Conservation (phyloP, 2,113 vertebrate genomes). For the Rhineura floridana region DNA sequence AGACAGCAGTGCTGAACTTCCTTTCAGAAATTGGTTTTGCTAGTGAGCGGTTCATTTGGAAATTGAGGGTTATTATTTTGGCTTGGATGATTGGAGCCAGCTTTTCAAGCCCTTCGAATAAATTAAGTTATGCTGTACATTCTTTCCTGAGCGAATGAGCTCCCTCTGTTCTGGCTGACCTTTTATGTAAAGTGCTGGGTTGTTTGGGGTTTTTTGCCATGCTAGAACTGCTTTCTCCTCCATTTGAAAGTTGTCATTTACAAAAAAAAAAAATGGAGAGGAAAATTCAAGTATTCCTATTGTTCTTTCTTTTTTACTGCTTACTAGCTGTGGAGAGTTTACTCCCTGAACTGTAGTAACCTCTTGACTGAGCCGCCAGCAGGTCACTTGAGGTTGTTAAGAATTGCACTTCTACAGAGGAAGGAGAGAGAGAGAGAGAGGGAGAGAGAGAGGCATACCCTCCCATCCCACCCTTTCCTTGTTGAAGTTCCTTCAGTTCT, state of each 20-base stretch:
- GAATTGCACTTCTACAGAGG: background rate
- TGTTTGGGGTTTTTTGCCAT: background rate
- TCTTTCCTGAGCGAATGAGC: background rate
- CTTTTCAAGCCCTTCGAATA: background rate
- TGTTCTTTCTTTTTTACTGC: background rate
- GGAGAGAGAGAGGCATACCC: background rate
- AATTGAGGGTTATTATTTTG: background rate
- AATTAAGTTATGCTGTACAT: background rate
- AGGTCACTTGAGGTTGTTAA: slow-evolving; percentile 56
- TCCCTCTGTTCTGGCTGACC: background rate
- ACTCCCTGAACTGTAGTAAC: slow-evolving; percentile 67
- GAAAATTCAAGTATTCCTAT: accelerated
- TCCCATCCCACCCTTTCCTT: no score
- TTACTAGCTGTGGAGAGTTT: accelerated
- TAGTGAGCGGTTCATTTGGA: background rate
- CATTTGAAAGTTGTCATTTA: slow-evolving; percentile 30
- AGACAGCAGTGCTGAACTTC: background rate
- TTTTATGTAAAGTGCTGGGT: slow-evolving; percentile 26
- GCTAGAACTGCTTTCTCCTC: slow-evolving; percentile 31
- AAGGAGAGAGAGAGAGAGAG: slow-evolving; percentile 28
- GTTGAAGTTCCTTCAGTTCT: background rate
- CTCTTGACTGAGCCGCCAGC: slow-evolving; percentile 2
- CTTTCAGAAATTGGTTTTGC: background rate
- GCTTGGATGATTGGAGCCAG: background rate
- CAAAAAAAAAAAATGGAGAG: slow-evolving; percentile 18